These are phyloP conservation scores for Prosapia bicincta DNA, from an alignment of 2,888 invertebrate species.

Conservation along the genomic window DNA sequence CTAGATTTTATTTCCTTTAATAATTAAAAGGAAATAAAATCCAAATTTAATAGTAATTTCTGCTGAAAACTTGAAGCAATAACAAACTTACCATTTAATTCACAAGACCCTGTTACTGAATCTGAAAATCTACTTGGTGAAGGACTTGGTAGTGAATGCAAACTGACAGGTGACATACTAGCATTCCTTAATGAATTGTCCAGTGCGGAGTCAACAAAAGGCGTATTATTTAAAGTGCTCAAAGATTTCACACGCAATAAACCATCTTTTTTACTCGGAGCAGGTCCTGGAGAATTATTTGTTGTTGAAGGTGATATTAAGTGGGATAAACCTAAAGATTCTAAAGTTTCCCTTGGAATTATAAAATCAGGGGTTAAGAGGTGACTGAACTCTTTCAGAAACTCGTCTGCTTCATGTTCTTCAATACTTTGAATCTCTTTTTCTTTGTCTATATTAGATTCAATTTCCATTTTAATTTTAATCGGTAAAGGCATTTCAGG, in stretches of 20 bases:
- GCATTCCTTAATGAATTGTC: no score
- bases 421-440: not conserved
- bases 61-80: no score
- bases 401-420: constrained; percentile 14
- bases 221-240: not conserved
- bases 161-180: not conserved
- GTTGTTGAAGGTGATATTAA: not conserved
- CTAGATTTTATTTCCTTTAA: no score
- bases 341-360: constrained; percentile 15
- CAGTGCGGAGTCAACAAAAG: not conserved
- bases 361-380: constrained; percentile 14
- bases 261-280: not conserved
- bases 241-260: not conserved
- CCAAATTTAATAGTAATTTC: no score
- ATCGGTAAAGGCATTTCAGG: not conserved
- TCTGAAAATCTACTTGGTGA: not conserved
- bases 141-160: not conserved
- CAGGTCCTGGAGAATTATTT: not conserved
- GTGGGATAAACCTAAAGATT: constrained; percentile 12
- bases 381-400: constrained; percentile 16
- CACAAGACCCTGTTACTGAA: not conserved
- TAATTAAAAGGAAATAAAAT: no score
- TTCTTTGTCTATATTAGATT: not conserved
- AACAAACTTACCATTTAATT: not conserved
- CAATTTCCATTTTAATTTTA: not conserved